Percentiles rank a stretch among this genome's conserved stretches.
Evolutionary conservation across 2,888 invertebrate genomes (phyloP).

Genomic region (Tetramorium bicarinatum): DNA sequence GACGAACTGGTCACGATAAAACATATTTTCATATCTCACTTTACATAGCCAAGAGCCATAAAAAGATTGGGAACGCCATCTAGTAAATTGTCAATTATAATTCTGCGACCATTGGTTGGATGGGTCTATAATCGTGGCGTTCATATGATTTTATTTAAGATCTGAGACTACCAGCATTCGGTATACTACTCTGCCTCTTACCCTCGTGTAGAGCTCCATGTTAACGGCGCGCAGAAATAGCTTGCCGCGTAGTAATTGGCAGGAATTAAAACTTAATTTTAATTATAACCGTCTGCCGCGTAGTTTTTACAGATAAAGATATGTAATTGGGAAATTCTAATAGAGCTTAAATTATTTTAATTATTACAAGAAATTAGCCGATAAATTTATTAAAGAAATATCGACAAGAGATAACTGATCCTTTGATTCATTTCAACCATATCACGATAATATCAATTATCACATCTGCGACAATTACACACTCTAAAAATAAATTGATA

Average conservation of each 20-base stretch:
- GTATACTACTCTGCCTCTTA: not conserved
- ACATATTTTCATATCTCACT: slow-evolving; percentile 37
- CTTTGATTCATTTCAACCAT: not conserved
- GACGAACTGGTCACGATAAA: slow-evolving; percentile 61
- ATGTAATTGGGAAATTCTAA: not conserved
- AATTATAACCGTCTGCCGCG: not conserved
- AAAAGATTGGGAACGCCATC: slow-evolving; percentile 48
- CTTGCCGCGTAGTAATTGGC: not conserved
- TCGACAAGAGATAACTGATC: slow-evolving; percentile 18
- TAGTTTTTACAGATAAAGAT: not conserved
- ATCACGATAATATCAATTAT: not conserved
- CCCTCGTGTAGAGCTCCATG: slow-evolving; percentile 6
- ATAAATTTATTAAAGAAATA: not conserved
- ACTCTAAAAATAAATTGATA: not conserved
- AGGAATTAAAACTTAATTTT: not conserved
- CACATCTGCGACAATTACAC: not conserved
- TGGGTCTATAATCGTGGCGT: not conserved
- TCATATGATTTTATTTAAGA: slow-evolving; percentile 6
- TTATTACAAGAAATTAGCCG: not conserved
- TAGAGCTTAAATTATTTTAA: not conserved
- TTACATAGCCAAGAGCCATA: not conserved
- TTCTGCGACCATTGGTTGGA: not conserved
- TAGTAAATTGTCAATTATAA: slow-evolving; percentile 4
- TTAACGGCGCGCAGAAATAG: slow-evolving; percentile 30
- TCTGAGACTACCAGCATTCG: slow-evolving; percentile 23